These are phyloP conservation scores for Netelia fuscicornis DNA, from an alignment of 2,888 invertebrate genomes.

Conservation along the genomic window DNA sequence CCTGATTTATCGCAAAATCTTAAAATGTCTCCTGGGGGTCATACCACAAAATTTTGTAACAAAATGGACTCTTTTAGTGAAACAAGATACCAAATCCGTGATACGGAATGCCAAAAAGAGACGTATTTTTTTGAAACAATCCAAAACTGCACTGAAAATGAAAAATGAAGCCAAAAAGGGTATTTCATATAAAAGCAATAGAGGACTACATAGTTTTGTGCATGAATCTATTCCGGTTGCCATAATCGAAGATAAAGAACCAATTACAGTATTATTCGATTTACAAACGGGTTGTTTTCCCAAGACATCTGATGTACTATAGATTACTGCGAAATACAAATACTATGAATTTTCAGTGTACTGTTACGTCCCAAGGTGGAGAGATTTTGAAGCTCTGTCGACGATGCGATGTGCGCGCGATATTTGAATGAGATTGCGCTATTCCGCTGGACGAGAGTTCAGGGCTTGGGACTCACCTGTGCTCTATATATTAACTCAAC, in stretches of 20 bases:
- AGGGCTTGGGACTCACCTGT: no score
- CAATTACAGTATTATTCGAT: slow-evolving; percentile 71
- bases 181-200: slow-evolving; percentile 58
- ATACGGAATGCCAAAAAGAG: slow-evolving; percentile 39
- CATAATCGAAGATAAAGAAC: slow-evolving; percentile 62
- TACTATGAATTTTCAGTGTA: slow-evolving; percentile 63
- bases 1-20: slow-evolving; percentile 38
- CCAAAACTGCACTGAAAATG: slow-evolving; percentile 56
- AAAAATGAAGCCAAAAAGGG: slow-evolving; percentile 65
- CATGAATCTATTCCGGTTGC: slow-evolving; percentile 53
- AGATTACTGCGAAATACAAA: slow-evolving; percentile 63
- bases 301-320: slow-evolving; percentile 66
- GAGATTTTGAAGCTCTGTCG: no score
- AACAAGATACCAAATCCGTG: slow-evolving; percentile 43
- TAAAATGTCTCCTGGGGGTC: slow-evolving; percentile 33
- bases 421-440: no score
- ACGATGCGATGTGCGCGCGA: no score
- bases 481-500: no score
- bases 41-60: slow-evolving; percentile 40
- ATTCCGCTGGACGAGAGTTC: no score
- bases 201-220: slow-evolving; percentile 46
- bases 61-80: slow-evolving; percentile 16
- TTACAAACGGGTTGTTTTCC: slow-evolving; percentile 66
- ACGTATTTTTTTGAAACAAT: slow-evolving; percentile 51
- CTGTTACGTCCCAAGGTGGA: background rate